Percentiles rank a stretch among this genome's conserved stretches.
Conservation (phyloP, 1,140 invertebrate species). For the Drosophila mayri region DNA sequence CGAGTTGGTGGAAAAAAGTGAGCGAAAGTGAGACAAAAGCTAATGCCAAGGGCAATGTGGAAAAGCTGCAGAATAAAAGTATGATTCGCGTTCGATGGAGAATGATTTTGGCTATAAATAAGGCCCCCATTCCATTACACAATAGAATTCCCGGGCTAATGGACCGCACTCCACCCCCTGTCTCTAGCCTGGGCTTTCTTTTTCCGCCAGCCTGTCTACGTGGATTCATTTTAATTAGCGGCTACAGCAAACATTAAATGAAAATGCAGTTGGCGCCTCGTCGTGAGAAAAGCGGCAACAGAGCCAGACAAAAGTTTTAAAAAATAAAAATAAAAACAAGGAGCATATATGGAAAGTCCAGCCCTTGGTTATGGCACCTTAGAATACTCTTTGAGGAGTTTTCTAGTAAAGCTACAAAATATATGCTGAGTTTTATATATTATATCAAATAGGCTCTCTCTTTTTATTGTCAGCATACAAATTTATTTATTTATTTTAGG, state of each 20-base stretch:
- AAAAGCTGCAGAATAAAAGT: constrained; percentile 11
- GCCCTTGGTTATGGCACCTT: too few species aligned
- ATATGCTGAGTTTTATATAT: neutral
- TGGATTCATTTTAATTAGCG: constrained; percentile 78
- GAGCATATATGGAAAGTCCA: neutral
- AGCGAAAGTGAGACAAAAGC: constrained; percentile 23
- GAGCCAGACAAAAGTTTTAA: constrained; percentile 1
- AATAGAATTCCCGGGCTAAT: constrained; percentile 36
- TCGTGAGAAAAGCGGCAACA: constrained; percentile 52
- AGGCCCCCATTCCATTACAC: constrained; percentile 38
- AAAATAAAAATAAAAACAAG: neutral
- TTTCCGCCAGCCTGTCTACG: constrained; percentile 36
- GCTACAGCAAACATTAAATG: constrained; percentile 43
- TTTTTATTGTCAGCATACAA: too few species aligned
- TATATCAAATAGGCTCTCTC: neutral
- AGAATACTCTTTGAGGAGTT: neutral
- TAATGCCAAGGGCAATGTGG: constrained; percentile 56
- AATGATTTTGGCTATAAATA: constrained; percentile 40
- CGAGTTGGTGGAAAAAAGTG: constrained; percentile 31
- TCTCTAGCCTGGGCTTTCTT: neutral
- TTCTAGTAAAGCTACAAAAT: neutral
- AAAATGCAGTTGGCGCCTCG: constrained; percentile 52
- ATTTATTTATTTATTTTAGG: neutral
- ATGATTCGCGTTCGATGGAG: constrained; percentile 20
- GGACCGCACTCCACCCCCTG: constrained; percentile 7